These are phyloP conservation scores for Polymixis flavicincta DNA, from an alignment of 2,888 invertebrate genomes.

Conservation along the genomic window DNA sequence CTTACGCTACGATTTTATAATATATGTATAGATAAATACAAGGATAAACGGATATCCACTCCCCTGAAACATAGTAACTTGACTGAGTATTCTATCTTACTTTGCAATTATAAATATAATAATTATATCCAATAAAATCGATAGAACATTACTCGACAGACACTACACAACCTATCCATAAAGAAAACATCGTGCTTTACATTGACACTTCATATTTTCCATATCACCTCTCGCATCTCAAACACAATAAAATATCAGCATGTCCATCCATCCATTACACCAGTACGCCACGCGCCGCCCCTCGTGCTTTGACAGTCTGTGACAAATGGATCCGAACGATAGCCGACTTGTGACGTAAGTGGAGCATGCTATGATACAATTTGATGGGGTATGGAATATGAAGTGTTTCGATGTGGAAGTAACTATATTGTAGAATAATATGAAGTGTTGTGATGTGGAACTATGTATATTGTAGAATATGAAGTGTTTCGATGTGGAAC, in stretches of 20 bases:
- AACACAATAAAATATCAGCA: conserved; percentile 42
- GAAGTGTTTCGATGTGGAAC: conserved; percentile 2
- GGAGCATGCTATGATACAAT: conserved; percentile 16
- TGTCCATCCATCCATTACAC: conserved; percentile 2
- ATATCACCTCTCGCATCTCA: conserved; percentile 25
- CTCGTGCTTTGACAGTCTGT: conserved; percentile 79
- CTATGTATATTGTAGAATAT: conserved; percentile 16
- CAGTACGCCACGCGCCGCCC: conserved; percentile 59
- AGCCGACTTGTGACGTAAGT: conserved; percentile 50
- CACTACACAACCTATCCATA: background rate
- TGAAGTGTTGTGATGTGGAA: conserved; percentile 15
- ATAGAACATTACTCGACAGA: background rate
- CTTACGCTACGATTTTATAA: too few relatives aligned
- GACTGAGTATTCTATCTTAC: background rate
- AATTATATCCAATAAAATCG: background rate
- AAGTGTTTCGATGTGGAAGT: conserved; percentile 6
- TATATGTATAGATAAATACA: too few relatives aligned
- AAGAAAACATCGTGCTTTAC: background rate
- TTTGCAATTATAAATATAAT: background rate
- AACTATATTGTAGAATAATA: background rate
- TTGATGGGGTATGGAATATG: conserved; percentile 17
- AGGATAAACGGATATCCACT: too few relatives aligned
- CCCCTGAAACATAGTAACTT: too few relatives aligned
- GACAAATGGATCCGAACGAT: conserved; percentile 77
- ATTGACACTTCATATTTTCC: conserved; percentile 3